A percentile compares a stretch with the other conserved stretches of the same genome.
phyloP scores from a whole-genome alignment of 2,888 invertebrate species.

The Drosophila ustulata region DNA sequence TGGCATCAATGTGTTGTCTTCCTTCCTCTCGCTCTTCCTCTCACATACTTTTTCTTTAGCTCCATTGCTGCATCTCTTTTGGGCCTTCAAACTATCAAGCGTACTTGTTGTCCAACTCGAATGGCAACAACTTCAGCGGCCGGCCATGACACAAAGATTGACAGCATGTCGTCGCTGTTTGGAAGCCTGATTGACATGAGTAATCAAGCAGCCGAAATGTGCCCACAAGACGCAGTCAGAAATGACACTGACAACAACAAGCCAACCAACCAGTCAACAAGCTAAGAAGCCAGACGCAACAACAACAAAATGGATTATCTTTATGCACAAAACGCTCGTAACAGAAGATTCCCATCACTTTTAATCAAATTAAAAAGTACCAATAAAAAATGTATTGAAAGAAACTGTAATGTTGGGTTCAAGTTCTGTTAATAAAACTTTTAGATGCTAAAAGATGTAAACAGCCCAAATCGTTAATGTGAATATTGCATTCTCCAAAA shows the following conservation, averaged over 20 bases:
- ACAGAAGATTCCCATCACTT: slow-evolving; percentile 9
- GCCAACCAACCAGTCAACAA: slow-evolving; percentile 23
- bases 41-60: slow-evolving; percentile 33
- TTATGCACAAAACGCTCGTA: slow-evolving; percentile 3
- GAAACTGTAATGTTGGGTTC: too few species aligned
- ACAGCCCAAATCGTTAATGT: too few species aligned
- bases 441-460: too few species aligned
- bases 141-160: slow-evolving; percentile 84
- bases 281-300: slow-evolving; percentile 18
- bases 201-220: slow-evolving; percentile 84
- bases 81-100: slow-evolving; percentile 68
- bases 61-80: slow-evolving; percentile 33
- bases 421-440: too few species aligned
- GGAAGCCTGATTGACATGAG: slow-evolving; percentile 84
- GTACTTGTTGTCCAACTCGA: slow-evolving; percentile 65
- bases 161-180: slow-evolving; percentile 84
- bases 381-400: too few species aligned
- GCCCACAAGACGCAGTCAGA: slow-evolving; percentile 81
- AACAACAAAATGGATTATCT: slow-evolving; percentile 24
- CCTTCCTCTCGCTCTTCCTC: slow-evolving; percentile 34
- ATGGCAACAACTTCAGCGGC: slow-evolving; percentile 49
- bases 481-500: too few species aligned
- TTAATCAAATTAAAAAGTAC: slow-evolving; percentile 4
- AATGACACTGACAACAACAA: slow-evolving; percentile 75
- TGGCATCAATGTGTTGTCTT: slow-evolving; percentile 68